phyloP scores from a whole-genome alignment of 2,888 invertebrate species.

The Nomada fabriciana region DNA sequence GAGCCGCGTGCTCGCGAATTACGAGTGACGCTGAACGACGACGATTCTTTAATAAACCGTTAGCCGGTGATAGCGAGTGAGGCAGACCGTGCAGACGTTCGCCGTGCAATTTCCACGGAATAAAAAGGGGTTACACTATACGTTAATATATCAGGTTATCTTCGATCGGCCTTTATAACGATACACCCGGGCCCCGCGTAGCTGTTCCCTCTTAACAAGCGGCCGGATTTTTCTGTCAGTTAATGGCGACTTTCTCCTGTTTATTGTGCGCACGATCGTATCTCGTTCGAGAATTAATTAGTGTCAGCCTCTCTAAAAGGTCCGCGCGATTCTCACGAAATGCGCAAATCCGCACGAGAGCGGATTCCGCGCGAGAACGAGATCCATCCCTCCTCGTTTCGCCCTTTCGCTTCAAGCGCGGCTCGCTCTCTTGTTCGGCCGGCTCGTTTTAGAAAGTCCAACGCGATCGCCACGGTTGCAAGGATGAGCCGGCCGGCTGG shows the following conservation, averaged over 20 bases:
- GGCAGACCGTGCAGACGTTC: slow-evolving; percentile 57
- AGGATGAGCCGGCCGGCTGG: slow-evolving; percentile 35
- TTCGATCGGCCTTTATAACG: slow-evolving; percentile 71
- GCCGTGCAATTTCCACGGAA: slow-evolving; percentile 55
- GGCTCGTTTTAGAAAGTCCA: slow-evolving; percentile 60
- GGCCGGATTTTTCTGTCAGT: slow-evolving; percentile 66
- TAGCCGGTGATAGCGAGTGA: slow-evolving; percentile 32
- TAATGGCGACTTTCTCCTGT: slow-evolving; percentile 74
- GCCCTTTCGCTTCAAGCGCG: not conserved
- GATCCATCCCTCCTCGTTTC: not conserved
- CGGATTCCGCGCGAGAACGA: slow-evolving; percentile 45
- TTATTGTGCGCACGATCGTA: slow-evolving; percentile 71
- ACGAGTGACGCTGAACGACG: slow-evolving; percentile 47
- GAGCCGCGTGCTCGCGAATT: slow-evolving; percentile 48
- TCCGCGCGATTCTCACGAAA: slow-evolving; percentile 72
- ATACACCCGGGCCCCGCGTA: slow-evolving; percentile 50
- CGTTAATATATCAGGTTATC: slow-evolving; percentile 73
- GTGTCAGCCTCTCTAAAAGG: slow-evolving; percentile 70
- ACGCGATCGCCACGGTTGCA: slow-evolving; percentile 27
- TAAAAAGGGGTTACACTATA: slow-evolving; percentile 69
- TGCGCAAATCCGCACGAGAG: slow-evolving; percentile 70
- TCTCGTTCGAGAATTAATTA: slow-evolving; percentile 72
- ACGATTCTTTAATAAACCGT: slow-evolving; percentile 65
- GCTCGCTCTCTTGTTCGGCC: not conserved
- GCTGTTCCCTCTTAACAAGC: slow-evolving; percentile 67